Evolutionary conservation across 1,140 invertebrate genomes (phyloP).

Genomic region (Zaprionus kolodkinae): DNA sequence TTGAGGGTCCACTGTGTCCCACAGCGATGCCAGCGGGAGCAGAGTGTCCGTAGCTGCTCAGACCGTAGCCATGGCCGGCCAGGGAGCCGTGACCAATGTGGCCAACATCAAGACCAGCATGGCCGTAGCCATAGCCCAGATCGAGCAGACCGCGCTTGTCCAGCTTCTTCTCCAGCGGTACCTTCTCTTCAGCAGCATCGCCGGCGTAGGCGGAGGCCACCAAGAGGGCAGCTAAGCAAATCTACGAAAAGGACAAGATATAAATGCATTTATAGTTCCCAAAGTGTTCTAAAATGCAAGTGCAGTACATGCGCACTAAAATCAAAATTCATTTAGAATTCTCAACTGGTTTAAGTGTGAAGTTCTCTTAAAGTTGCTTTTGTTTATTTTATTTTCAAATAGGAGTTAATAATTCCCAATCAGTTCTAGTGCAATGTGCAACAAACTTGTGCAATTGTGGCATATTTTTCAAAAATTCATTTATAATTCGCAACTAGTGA

Average conservation of each 20-base stretch:
- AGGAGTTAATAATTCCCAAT: neutral
- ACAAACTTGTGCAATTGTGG: too few species aligned
- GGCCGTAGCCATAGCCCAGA: conserved; percentile 87
- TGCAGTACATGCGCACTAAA: neutral
- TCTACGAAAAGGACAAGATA: conserved; percentile 85
- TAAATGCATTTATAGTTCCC: neutral
- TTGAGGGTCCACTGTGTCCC: conserved; percentile 60
- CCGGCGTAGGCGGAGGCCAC: conserved; percentile 87
- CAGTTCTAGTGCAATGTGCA: neutral
- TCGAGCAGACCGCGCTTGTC: conserved; percentile 87
- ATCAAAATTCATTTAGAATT: conserved; percentile 9
- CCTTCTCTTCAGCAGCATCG: conserved; percentile 85
- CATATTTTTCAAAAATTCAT: neutral
- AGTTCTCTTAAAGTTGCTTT: neutral
- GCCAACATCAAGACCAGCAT: conserved; percentile 87
- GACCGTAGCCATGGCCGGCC: conserved; percentile 86
- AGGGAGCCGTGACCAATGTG: conserved; percentile 87
- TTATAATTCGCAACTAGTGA: conserved; percentile 27
- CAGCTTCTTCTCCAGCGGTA: conserved; percentile 86
- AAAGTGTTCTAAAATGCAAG: neutral
- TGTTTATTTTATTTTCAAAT: too few species aligned
- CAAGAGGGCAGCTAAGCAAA: conserved; percentile 89
- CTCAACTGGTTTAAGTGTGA: conserved; percentile 15
- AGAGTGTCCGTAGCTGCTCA: conserved; percentile 61
- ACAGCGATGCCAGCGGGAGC: conserved; percentile 61